phyloP scores from a whole-genome alignment of 2,113 vertebrate species.

The Emydura subglobosa region DNA sequence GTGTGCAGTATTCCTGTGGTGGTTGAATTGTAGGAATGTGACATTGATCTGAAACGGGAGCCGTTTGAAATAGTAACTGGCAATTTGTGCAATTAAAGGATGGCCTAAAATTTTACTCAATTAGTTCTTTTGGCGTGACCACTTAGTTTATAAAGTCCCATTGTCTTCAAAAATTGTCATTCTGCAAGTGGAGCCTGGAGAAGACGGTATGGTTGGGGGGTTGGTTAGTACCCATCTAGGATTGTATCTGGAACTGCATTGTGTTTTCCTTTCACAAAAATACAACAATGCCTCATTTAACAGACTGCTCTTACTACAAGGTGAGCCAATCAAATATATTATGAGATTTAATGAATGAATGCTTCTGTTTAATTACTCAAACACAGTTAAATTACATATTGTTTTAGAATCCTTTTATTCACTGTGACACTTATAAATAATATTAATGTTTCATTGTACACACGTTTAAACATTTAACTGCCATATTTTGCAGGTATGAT shows the following conservation, averaged over 20 bases:
- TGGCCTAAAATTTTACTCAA: slow-evolving; percentile 79
- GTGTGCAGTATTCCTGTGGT: slow-evolving; percentile 78
- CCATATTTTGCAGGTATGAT: not conserved
- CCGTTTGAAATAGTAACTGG: slow-evolving; percentile 86
- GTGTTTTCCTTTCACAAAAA: slow-evolving; percentile 66
- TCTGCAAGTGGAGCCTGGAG: slow-evolving; percentile 50
- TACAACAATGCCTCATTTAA: slow-evolving; percentile 86
- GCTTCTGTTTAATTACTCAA: not conserved
- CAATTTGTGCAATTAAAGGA: slow-evolving; percentile 81
- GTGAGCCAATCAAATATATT: slow-evolving; percentile 72
- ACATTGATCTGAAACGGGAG: slow-evolving; percentile 72
- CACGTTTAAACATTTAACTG: not conserved
- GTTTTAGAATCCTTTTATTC: not conserved
- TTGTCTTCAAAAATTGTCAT: slow-evolving; percentile 57
- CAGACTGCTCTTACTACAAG: slow-evolving; percentile 83
- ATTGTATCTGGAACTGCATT: slow-evolving; percentile 44
- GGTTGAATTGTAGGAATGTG: slow-evolving; percentile 87
- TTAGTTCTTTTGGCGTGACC: slow-evolving; percentile 82
- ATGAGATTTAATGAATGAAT: not conserved
- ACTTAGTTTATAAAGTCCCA: slow-evolving; percentile 78
- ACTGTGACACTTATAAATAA: not conserved
- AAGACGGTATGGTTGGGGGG: slow-evolving; percentile 4
- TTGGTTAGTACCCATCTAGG: slow-evolving; percentile 21
- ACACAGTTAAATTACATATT: not conserved
- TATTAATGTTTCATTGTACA: not conserved